These are phyloP conservation scores for Hoplodrina ambigua DNA, from an alignment of 2,888 invertebrate genomes.

Conservation along the genomic window DNA sequence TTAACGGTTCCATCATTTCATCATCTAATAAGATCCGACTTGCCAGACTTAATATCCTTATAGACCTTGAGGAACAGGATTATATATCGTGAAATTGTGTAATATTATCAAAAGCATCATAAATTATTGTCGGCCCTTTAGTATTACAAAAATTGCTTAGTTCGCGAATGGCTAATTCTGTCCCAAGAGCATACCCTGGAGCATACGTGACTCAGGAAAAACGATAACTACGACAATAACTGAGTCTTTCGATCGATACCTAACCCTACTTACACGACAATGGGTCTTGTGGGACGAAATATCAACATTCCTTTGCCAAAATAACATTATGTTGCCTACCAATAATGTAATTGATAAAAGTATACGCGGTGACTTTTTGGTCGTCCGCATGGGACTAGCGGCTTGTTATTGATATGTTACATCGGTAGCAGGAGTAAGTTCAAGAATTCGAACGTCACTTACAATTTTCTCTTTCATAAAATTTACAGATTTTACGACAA, in stretches of 20 bases:
- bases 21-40: constrained; percentile 57
- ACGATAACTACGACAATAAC: constrained; percentile 62
- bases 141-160: constrained; percentile 70
- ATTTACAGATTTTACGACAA: background rate
- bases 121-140: constrained; percentile 63
- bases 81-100: constrained; percentile 61
- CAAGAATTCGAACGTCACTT: background rate
- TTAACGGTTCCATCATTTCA: constrained; percentile 54
- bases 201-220: constrained; percentile 63
- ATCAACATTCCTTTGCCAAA: constrained; percentile 47
- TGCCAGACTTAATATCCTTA: constrained; percentile 58
- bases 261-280: constrained; percentile 57
- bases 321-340: constrained; percentile 39
- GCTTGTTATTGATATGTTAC: constrained; percentile 10
- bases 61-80: constrained; percentile 58
- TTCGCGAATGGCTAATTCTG: constrained; percentile 69
- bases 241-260: constrained; percentile 56
- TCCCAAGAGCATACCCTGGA: constrained; percentile 64
- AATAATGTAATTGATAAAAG: constrained; percentile 43
- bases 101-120: constrained; percentile 63
- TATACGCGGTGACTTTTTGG: constrained; percentile 25
- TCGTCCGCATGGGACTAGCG: constrained; percentile 7
- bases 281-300: constrained; percentile 53
- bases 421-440: background rate
- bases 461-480: background rate